phyloP scores from a whole-genome alignment of 2,888 invertebrate species.

The Onchidella celtica region DNA sequence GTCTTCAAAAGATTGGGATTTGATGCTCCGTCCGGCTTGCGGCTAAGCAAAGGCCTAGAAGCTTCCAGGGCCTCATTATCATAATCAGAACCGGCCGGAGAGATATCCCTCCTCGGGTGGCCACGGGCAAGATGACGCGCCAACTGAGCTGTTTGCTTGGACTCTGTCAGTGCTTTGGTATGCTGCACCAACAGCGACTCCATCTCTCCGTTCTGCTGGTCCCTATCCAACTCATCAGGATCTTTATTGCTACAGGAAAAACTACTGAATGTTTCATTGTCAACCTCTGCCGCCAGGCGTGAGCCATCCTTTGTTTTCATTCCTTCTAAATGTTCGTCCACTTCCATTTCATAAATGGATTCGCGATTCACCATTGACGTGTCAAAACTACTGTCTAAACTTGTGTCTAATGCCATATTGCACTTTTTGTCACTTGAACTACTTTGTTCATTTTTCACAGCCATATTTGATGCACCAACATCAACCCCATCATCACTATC shows the following conservation, averaged over 20 bases:
- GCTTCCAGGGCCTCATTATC: slow-evolving; percentile 53
- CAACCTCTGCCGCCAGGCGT: slow-evolving; percentile 58
- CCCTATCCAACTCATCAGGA: slow-evolving; percentile 63
- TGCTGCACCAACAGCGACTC: slow-evolving; percentile 52
- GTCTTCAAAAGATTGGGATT: slow-evolving; percentile 88
- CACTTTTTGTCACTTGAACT: slow-evolving; percentile 29
- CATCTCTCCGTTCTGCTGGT: slow-evolving; percentile 24
- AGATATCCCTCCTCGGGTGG: slow-evolving; percentile 18
- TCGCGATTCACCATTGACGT: slow-evolving; percentile 65
- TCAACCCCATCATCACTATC: slow-evolving; percentile 33
- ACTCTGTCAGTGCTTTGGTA: slow-evolving; percentile 53
- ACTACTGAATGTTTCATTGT: slow-evolving; percentile 75
- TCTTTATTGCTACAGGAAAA: slow-evolving; percentile 70
- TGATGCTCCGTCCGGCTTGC: slow-evolving; percentile 92
- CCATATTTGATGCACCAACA: neutral
- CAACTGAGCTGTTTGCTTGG: slow-evolving; percentile 48
- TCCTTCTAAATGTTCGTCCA: slow-evolving; percentile 76
- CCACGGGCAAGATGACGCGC: slow-evolving; percentile 46
- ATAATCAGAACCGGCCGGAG: slow-evolving; percentile 40
- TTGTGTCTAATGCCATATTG: slow-evolving; percentile 46
- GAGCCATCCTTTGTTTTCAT: slow-evolving; percentile 59
- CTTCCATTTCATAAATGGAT: slow-evolving; percentile 77
- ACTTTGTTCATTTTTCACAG: neutral
- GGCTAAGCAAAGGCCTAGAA: slow-evolving; percentile 56
- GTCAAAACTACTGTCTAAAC: slow-evolving; percentile 67